A percentile compares a stretch with the other conserved stretches of the same genome.
Conservation (phyloP, 2,797 vertebrate genomes). For the Tiaroga cobitis region DNA sequence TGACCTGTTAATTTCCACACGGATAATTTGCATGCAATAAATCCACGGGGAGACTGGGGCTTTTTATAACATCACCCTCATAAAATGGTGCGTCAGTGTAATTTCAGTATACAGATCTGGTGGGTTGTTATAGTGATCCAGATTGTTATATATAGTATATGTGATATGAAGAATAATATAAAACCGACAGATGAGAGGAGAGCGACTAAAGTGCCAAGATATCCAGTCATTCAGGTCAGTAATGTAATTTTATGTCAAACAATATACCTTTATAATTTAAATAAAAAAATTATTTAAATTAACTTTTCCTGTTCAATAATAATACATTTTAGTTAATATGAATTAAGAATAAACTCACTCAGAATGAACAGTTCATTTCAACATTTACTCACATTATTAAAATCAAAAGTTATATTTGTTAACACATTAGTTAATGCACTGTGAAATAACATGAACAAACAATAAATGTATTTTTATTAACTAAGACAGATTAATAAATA, state of each 20-base stretch:
- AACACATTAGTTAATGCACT: neutral
- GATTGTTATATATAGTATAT: neutral
- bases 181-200: neutral
- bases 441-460: neutral
- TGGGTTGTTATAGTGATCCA: constrained; percentile 1
- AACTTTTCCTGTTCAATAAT: neutral
- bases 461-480: neutral
- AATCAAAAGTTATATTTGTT: neutral
- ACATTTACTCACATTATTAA: neutral
- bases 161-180: neutral
- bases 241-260: neutral
- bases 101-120: neutral
- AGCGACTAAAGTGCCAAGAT: neutral
- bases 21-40: neutral
- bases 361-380: too few relatives aligned
- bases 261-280: neutral
- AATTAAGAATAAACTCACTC: neutral
- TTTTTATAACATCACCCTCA: neutral
- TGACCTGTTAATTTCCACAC: neutral
- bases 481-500: neutral
- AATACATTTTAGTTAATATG: neutral
- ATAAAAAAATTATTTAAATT: neutral
- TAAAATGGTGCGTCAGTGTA: neutral
- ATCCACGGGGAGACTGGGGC: neutral
- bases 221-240: constrained; percentile 10